phyloP scores from a whole-genome alignment of 2,113 vertebrate genomes.

The Prionailurus viverrinus region DNA sequence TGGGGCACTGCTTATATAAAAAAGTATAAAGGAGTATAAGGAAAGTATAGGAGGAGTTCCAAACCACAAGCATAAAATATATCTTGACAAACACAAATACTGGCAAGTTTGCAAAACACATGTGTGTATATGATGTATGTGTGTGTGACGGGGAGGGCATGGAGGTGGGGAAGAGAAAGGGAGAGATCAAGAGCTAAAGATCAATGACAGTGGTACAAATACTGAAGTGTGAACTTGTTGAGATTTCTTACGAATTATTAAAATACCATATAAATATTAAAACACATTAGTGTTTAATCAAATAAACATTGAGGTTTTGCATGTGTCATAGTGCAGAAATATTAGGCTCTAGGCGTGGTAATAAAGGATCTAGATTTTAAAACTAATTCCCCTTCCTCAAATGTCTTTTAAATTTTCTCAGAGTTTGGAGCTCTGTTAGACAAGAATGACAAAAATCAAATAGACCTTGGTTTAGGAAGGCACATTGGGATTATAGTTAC shows the following conservation, averaged over 20 bases:
- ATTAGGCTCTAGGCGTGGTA: neutral
- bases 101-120: neutral
- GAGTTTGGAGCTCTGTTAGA: neutral
- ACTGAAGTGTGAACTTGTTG: neutral
- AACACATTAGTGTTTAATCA: neutral
- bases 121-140: neutral
- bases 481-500: conserved; percentile 55
- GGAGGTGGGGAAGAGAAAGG: neutral
- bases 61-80: neutral
- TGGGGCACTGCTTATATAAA: neutral
- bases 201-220: neutral
- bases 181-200: neutral
- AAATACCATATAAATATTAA: neutral
- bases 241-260: neutral
- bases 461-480: conserved; percentile 62
- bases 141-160: neutral
- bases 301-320: neutral
- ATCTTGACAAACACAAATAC: neutral
- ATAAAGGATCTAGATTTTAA: conserved; percentile 23
- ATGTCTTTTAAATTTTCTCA: conserved; percentile 50
- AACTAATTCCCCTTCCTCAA: neutral
- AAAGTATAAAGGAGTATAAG: neutral
- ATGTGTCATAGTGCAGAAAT: neutral
- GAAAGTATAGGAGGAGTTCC: neutral
- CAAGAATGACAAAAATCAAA: conserved; percentile 70